Evolutionary conservation across 2,888 invertebrate species (phyloP).

Genomic region (Eumacrocentrus americanus): DNA sequence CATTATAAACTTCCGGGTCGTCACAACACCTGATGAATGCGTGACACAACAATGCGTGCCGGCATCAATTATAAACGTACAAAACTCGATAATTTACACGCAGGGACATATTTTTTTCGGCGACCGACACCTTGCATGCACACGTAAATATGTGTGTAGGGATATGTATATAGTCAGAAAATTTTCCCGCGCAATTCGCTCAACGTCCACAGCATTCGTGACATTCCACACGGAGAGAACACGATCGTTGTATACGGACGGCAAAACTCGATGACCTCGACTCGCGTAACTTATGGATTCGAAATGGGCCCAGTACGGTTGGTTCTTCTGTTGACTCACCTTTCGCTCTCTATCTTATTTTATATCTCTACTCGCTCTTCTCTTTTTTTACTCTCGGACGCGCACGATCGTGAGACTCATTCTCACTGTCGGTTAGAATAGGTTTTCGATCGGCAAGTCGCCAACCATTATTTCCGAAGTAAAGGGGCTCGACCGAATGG

Average conservation of each 20-base stretch:
- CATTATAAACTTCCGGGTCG: no score
- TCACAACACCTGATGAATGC: not conserved
- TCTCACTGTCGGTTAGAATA: no score
- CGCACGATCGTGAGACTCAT: no score
- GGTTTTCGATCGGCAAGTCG: no score
- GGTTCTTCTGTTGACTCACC: no score
- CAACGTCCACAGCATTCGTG: not conserved
- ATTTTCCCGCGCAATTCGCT: not conserved
- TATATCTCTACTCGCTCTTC: not conserved
- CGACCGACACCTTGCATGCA: not conserved
- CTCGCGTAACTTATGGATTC: slow-evolving; percentile 45
- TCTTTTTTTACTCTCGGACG: not conserved
- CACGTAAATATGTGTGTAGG: not conserved
- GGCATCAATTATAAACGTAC: not conserved
- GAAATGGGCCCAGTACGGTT: slow-evolving; percentile 26
- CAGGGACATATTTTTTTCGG: not conserved
- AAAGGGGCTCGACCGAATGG: no score
- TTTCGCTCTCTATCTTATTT: not conserved
- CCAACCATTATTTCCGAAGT: no score
- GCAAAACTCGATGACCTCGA: slow-evolving; percentile 50
- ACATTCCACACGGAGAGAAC: not conserved
- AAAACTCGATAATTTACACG: not conserved
- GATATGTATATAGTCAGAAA: not conserved
- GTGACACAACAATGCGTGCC: no score
- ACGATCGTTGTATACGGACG: not conserved